Evolutionary conservation across 1,140 invertebrate genomes (phyloP).

Genomic region (Odontomachus brunneus): DNA sequence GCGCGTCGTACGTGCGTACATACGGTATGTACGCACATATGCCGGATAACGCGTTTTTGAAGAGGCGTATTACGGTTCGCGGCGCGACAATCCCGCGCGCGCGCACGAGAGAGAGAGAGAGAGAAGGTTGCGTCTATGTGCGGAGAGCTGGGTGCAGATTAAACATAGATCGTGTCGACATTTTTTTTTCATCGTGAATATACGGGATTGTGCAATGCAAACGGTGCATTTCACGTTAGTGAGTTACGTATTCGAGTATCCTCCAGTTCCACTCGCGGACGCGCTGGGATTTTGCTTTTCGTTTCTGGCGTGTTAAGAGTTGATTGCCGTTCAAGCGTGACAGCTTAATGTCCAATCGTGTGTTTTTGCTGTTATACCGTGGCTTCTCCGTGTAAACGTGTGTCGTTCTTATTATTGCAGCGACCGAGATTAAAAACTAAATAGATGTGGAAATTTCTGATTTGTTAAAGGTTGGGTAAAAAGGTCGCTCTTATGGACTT

Average conservation of each 20-base stretch:
- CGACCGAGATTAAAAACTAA: no score
- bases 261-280: background rate
- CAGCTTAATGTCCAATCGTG: background rate
- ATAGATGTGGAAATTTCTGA: no score
- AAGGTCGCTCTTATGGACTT: no score
- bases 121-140: background rate
- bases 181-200: slow-evolving; percentile 25
- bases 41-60: slow-evolving; percentile 35
- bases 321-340: slow-evolving; percentile 5
- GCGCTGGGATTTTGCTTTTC: slow-evolving; percentile 14
- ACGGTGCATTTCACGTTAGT: slow-evolving; percentile 26
- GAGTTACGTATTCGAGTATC: background rate
- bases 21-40: background rate
- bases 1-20: no score
- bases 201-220: slow-evolving; percentile 16
- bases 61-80: slow-evolving; percentile 31
- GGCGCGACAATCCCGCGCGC: slow-evolving; percentile 39
- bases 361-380: background rate
- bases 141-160: background rate
- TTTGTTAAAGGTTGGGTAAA: no score
- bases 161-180: slow-evolving; percentile 23
- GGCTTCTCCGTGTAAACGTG: no score
- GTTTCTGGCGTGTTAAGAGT: slow-evolving; percentile 1
- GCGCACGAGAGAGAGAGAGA: background rate
- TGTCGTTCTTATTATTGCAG: no score